These are phyloP conservation scores for Tragulus kanchil DNA, from an alignment of 2,113 vertebrate species.

Conservation along the genomic window DNA sequence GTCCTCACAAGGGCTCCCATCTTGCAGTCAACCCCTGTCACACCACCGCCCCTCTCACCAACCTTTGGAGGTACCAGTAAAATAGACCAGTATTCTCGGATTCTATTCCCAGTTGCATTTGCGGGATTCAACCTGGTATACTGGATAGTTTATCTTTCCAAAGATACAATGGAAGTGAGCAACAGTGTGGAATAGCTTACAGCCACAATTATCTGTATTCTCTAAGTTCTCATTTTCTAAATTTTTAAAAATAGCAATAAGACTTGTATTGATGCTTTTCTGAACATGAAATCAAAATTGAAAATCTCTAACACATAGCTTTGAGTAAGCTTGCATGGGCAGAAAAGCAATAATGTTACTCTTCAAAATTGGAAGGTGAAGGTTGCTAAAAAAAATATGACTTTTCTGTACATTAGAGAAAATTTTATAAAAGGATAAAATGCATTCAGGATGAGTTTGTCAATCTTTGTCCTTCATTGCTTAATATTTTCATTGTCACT, in stretches of 20 bases:
- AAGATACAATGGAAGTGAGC: constrained; percentile 97
- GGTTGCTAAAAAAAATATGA: constrained; percentile 57
- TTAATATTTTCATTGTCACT: constrained; percentile 59
- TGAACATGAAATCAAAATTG: constrained; percentile 31
- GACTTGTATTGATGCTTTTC: constrained; percentile 22
- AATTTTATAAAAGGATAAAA: background rate
- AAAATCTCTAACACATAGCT: background rate
- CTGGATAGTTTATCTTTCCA: constrained; percentile 98
- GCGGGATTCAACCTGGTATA: constrained; percentile 98
- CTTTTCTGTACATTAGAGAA: background rate
- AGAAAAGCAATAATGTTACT: constrained; percentile 1
- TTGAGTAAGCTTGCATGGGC: background rate
- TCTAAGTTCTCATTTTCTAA: background rate
- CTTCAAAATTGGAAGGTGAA: constrained; percentile 3
- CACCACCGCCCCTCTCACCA: constrained; percentile 85
- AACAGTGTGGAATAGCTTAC: constrained; percentile 78
- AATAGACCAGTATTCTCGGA: constrained; percentile 97
- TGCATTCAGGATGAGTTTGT: constrained; percentile 55
- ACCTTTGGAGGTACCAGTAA: constrained; percentile 93
- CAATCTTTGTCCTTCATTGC: constrained; percentile 64
- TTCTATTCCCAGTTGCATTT: constrained; percentile 97
- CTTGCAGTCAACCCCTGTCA: constrained; percentile 77
- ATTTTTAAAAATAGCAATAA: background rate
- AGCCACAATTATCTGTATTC: background rate
- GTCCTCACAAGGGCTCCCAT: constrained; percentile 85